phyloP scores from a whole-genome alignment of 2,113 vertebrate genomes.

The Apus apus region DNA sequence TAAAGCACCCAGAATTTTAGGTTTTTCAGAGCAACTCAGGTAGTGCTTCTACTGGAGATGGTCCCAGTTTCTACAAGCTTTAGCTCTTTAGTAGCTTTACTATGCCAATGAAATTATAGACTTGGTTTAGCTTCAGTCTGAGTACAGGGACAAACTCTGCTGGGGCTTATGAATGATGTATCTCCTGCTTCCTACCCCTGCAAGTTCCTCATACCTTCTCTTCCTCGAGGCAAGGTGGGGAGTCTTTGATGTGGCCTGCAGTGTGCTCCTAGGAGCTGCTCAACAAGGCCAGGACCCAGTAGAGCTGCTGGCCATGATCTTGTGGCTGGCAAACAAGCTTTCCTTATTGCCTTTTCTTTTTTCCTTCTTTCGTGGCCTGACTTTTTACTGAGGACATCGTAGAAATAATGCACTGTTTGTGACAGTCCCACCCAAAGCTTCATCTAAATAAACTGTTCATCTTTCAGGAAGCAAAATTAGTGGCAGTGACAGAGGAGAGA shows the following conservation, averaged over 20 bases:
- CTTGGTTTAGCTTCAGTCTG: not conserved
- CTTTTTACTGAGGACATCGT: not conserved
- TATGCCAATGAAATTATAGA: not conserved
- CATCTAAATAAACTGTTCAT: not conserved
- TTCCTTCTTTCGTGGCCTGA: no score
- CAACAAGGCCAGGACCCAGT: not conserved
- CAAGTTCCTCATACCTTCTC: not conserved
- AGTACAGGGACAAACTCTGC: not conserved
- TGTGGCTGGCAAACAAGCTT: not conserved
- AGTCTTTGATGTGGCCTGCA: fast-evolving
- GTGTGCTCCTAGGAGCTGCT: not conserved
- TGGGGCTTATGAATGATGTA: not conserved
- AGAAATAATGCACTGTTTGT: not conserved
- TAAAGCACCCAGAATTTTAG: not conserved
- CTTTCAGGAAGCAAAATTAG: not conserved
- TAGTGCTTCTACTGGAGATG: not conserved
- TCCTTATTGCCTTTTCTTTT: not conserved
- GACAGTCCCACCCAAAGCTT: not conserved
- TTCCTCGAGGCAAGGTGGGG: not conserved
- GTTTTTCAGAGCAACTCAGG: not conserved
- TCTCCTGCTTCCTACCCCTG: not conserved
- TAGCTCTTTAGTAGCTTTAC: not conserved
- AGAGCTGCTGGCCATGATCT: fast-evolving
- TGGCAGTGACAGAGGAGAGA: not conserved
- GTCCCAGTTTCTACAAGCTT: not conserved